Evolutionary conservation across 2,113 vertebrate genomes (phyloP), one percentile per base, ranked within the genome.

Genomic region (Carlito syrichta): DNA sequence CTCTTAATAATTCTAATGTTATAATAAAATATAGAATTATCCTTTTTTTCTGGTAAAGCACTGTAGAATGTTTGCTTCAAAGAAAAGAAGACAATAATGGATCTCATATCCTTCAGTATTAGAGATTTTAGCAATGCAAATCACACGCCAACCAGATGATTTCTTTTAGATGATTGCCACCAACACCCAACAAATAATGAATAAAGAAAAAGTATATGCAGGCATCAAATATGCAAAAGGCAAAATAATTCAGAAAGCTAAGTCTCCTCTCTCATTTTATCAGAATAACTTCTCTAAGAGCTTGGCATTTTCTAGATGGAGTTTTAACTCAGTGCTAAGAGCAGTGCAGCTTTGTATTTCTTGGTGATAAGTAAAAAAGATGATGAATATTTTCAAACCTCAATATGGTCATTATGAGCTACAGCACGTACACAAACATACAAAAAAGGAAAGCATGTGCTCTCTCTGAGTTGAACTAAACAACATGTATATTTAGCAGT

Each of bases 201-300:
- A 82, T 1, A 91, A 94, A 86, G 66, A 87, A 97, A 13, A 76
- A 90, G 30, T 78, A 45, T 30, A 63, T 86, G 22, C n/a, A 78
- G 19, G 89, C 9, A 87, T 89, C 43, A 95, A 79, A 54, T 73
- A 84, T 68, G 62, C 50, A 96, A 93, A 96, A 96, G 13, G 71
- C 48, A 89, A 43, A 86, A 78, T 63, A 87, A 98, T 97, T 97
- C 95, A 94, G 76, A 96, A 90, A 95, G 89, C 95, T 63, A 96
- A 66, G 30, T 92, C 96, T 93, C 45, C 14, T 91, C 78, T 96
- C 95, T 97, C 30, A 95, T 98, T 98, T 97, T 93, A 95, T 96
- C 97, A 92, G 20, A 92, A 96, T 93, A 97, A 85, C 58, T 96
- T 97, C 79, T 96, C 95, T 85, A 56, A 87, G 17, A 73, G 95